A percentile compares a stretch with the other conserved stretches of the same genome.
phyloP scores from a whole-genome alignment of 2,888 invertebrate genomes.

The Campoplex nolae region DNA sequence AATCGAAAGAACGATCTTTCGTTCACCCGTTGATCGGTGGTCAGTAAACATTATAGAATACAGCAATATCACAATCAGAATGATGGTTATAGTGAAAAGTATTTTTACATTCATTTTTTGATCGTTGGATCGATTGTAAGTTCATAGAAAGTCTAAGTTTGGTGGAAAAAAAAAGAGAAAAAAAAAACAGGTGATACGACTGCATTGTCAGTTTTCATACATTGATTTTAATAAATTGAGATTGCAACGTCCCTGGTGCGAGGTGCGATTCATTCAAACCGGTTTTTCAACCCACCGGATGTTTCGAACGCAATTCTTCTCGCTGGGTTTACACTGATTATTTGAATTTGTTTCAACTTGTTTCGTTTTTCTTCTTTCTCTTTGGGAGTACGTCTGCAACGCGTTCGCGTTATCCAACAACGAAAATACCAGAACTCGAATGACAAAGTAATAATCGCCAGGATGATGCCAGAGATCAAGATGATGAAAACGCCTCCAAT shows the following conservation, averaged over 20 bases:
- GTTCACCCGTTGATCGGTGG: too few relatives aligned
- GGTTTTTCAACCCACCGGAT: constrained; percentile 60
- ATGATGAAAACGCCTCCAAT: constrained; percentile 99
- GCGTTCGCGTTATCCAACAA: constrained; percentile 87
- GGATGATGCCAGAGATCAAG: constrained; percentile 96
- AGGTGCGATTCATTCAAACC: constrained; percentile 46
- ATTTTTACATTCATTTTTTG: neutral
- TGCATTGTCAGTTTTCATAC: neutral
- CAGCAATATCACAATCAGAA: neutral
- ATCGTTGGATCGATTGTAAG: neutral
- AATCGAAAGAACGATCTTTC: too few relatives aligned
- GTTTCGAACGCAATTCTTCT: constrained; percentile 74
- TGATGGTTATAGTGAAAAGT: neutral
- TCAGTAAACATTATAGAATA: too few relatives aligned
- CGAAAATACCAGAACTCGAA: constrained; percentile 98
- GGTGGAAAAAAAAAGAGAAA: neutral
- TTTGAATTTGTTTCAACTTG: constrained; percentile 71
- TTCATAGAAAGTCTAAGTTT: neutral
- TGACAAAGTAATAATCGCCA: constrained; percentile 95
- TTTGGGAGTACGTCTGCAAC: constrained; percentile 51
- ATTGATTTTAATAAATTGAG: neutral
- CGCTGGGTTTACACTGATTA: constrained; percentile 79
- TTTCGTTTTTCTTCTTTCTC: constrained; percentile 59
- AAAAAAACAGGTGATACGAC: neutral
- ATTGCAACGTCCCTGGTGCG: neutral